phyloP scores from a whole-genome alignment of 1,140 invertebrate species.

The Lethrus apterus region DNA sequence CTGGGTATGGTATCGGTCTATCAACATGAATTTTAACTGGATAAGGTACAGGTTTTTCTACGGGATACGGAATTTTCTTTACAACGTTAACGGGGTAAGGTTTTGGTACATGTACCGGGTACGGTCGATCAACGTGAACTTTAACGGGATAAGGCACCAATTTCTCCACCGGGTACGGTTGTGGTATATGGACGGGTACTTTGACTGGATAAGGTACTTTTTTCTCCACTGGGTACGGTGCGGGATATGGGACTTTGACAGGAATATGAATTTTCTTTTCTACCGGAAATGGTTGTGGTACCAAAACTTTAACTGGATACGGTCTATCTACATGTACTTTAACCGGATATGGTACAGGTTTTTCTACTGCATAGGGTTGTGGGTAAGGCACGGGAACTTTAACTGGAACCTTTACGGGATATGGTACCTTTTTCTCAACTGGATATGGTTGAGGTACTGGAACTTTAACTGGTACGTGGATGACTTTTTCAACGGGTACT shows the following conservation, averaged over 20 bases:
- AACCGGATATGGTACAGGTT: conserved; percentile 61
- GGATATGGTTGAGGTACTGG: conserved; percentile 55
- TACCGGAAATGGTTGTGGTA: conserved; percentile 60
- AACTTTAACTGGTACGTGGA: conserved; percentile 54
- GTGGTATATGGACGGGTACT: conserved; percentile 52
- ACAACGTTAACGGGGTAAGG: conserved; percentile 39
- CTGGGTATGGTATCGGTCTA: conserved; percentile 53
- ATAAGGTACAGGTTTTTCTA: conserved; percentile 49
- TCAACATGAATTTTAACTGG: conserved; percentile 46
- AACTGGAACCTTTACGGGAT: conserved; percentile 58
- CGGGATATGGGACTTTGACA: conserved; percentile 53
- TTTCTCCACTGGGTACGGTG: conserved; percentile 59
- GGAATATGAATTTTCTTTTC: conserved; percentile 57
- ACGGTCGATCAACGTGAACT: conserved; percentile 51
- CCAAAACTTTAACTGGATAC: conserved; percentile 55
- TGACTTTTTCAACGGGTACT: conserved; percentile 49
- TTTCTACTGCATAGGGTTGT: conserved; percentile 64
- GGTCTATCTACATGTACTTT: conserved; percentile 61
- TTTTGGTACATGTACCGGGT: conserved; percentile 47
- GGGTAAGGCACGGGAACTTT: conserved; percentile 54
- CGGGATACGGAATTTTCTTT: conserved; percentile 40
- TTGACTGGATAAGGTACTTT: conserved; percentile 53
- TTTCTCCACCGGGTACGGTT: conserved; percentile 52
- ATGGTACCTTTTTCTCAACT: conserved; percentile 61
- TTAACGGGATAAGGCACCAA: conserved; percentile 55